Conservation (phyloP, 2,113 vertebrate genomes). For the Thalassarche chlororhynchos region DNA sequence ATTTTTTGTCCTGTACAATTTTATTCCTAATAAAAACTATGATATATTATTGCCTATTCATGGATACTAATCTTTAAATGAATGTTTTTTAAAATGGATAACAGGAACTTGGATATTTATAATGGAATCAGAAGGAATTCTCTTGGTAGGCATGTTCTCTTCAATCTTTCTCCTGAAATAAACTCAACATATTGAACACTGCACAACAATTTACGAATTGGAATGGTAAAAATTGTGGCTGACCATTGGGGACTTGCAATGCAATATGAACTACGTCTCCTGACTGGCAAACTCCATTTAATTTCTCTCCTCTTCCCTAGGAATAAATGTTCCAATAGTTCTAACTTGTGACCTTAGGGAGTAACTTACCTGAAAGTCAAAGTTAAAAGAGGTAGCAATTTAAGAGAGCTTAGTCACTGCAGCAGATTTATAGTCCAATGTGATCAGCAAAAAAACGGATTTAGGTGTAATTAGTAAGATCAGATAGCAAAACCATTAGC, state of each 20-base stretch:
- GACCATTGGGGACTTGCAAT: not conserved
- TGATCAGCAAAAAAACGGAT: not conserved
- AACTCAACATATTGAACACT: conserved; percentile 30
- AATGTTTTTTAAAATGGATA: not conserved
- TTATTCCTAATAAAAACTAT: not conserved
- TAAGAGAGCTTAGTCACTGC: not conserved
- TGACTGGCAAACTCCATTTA: conserved; percentile 47
- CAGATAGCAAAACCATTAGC: not conserved
- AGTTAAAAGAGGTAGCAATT: conserved; percentile 23
- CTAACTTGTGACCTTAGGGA: conserved; percentile 4
- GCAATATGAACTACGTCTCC: not conserved
- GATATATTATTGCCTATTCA: not conserved
- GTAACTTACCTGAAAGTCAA: conserved; percentile 22
- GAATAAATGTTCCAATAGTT: conserved; percentile 41
- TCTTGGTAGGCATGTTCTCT: not conserved
- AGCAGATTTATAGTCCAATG: not conserved
- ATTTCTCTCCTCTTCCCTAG: conserved; percentile 6
- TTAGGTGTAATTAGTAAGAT: not conserved
- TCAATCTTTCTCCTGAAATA: conserved; percentile 14
- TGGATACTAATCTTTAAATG: not conserved
- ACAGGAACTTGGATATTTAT: not conserved
- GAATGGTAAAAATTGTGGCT: conserved; percentile 35
- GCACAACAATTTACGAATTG: not conserved
- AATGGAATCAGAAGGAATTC: not conserved
- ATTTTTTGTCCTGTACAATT: not conserved